Evolutionary conservation across 2,113 vertebrate genomes (phyloP).

Genomic region (Scophthalmus maximus): DNA sequence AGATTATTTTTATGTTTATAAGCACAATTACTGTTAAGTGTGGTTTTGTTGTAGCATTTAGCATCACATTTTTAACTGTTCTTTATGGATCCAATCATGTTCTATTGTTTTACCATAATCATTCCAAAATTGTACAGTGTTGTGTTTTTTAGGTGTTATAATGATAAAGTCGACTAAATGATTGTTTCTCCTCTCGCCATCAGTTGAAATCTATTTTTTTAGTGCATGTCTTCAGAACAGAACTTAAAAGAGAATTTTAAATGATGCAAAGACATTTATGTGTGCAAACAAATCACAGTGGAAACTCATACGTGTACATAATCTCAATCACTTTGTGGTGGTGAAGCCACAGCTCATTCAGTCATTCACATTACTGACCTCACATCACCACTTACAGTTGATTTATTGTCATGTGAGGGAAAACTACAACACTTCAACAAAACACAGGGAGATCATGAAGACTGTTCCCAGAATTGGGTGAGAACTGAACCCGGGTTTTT

Average conservation of each 20-base stretch:
- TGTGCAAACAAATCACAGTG: too few relatives aligned
- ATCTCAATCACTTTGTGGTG: too few relatives aligned
- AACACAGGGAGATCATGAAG: not conserved
- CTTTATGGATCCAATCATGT: slow-evolving; percentile 15
- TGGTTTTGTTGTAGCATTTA: slow-evolving; percentile 39
- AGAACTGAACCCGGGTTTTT: not conserved
- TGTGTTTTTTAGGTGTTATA: slow-evolving; percentile 59
- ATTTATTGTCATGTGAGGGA: not conserved
- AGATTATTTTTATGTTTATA: slow-evolving; percentile 40
- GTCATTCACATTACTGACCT: slow-evolving; percentile 1
- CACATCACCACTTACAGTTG: not conserved
- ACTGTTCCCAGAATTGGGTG: not conserved
- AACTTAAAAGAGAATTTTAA: too few relatives aligned
- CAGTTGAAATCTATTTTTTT: slow-evolving; percentile 27
- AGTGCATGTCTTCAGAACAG: not conserved
- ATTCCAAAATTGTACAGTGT: slow-evolving; percentile 45
- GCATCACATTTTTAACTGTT: slow-evolving; percentile 16
- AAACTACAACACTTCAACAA: not conserved
- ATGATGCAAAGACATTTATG: too few relatives aligned
- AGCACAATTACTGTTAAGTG: slow-evolving; percentile 52
- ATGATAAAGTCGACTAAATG: slow-evolving; percentile 51
- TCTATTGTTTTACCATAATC: slow-evolving; percentile 43
- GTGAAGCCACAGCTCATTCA: slow-evolving; percentile 4
- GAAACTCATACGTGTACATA: too few relatives aligned
- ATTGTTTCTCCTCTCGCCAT: slow-evolving; percentile 41